These are phyloP conservation scores for Brienomyrus longianalis DNA, from an alignment of 2,113 vertebrate genomes.

Conservation along the genomic window DNA sequence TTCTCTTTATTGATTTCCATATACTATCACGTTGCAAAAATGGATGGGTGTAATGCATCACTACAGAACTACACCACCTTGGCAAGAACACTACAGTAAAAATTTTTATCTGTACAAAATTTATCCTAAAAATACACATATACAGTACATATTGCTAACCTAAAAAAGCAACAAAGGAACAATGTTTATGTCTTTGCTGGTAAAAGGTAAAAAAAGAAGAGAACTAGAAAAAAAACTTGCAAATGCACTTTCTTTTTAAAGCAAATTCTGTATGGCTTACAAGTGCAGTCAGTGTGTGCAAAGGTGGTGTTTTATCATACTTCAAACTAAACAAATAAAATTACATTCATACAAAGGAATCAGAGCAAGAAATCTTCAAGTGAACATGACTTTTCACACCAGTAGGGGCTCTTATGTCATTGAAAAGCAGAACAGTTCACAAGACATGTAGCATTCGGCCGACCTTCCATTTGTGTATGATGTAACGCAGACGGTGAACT, in stretches of 20 bases:
- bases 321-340: slow-evolving; percentile 8
- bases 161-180: slow-evolving; percentile 28
- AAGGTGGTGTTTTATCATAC: slow-evolving; percentile 37
- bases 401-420: not conserved
- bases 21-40: slow-evolving; percentile 18
- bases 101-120: slow-evolving; percentile 57
- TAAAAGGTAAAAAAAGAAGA: slow-evolving; percentile 24
- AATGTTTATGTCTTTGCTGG: slow-evolving; percentile 19
- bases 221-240: slow-evolving; percentile 26
- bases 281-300: slow-evolving; percentile 51
- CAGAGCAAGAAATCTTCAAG: slow-evolving; percentile 19
- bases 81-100: slow-evolving; percentile 43
- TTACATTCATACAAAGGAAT: slow-evolving; percentile 28
- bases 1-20: slow-evolving; percentile 25
- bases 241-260: slow-evolving; percentile 42
- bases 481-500: not conserved
- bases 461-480: not conserved
- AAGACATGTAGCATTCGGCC: not conserved
- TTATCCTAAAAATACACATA: slow-evolving; percentile 53
- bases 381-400: slow-evolving; percentile 22
- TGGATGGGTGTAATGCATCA: slow-evolving; percentile 17
- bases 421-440: slow-evolving; percentile 16
- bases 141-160: slow-evolving; percentile 41
- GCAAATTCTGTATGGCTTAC: slow-evolving; percentile 58
- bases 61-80: slow-evolving; percentile 36